These are phyloP conservation scores for Grallaria varia DNA, from an alignment of 2,113 vertebrate species.

Conservation along the genomic window DNA sequence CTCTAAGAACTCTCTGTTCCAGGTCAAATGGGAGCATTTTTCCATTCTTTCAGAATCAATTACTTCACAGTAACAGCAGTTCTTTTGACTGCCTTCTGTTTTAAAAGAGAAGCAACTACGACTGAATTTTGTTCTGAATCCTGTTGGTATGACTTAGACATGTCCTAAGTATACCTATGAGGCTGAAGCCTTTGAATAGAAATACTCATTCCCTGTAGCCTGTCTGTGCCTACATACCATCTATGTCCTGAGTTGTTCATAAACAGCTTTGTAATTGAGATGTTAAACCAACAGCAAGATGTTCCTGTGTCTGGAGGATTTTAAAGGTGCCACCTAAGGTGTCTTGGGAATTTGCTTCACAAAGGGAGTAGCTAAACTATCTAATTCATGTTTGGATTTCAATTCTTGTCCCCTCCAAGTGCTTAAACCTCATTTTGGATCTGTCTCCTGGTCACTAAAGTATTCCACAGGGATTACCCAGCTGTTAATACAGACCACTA, in stretches of 20 bases:
- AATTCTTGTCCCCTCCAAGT: neutral
- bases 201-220: neutral
- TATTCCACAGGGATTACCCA: neutral
- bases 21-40: neutral
- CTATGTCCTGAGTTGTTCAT: neutral
- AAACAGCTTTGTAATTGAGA: neutral
- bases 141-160: neutral
- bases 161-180: neutral
- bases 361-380: neutral
- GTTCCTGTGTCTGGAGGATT: neutral
- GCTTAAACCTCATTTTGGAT: neutral
- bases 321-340: neutral
- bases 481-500: neutral
- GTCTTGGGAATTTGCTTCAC: neutral
- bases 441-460: neutral
- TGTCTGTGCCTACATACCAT: accelerated
- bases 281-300: neutral
- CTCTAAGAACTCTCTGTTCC: neutral
- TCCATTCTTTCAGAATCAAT: neutral
- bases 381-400: neutral
- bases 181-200: neutral
- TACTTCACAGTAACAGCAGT: neutral
- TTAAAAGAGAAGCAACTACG: neutral
- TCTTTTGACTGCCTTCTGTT: neutral
- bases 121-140: neutral